These are phyloP conservation scores for Dipodomys merriami DNA, from an alignment of 2,113 vertebrate species.

Conservation along the genomic window DNA sequence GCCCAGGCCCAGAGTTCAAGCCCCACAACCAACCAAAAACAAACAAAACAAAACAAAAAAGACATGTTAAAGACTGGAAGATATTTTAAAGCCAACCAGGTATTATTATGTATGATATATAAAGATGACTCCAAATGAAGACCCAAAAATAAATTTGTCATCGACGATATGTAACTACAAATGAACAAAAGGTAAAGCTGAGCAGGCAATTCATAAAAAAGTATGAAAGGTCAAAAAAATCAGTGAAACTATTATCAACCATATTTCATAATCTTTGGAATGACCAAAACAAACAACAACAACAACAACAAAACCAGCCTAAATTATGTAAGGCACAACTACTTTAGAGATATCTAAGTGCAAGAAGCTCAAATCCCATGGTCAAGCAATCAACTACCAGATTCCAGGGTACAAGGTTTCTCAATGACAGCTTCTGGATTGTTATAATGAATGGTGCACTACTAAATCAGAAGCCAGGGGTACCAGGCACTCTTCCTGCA, in stretches of 20 bases:
- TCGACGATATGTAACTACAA: neutral
- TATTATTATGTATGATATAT: neutral
- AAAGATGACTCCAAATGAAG: neutral
- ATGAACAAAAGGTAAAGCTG: neutral
- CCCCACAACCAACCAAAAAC: too few species aligned
- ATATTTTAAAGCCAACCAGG: conserved; percentile 19
- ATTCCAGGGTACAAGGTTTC: neutral
- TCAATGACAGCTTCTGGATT: neutral
- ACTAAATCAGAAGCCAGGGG: neutral
- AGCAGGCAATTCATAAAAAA: neutral
- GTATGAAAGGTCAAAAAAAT: neutral
- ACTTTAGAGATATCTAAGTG: conserved; percentile 2
- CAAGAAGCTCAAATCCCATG: neutral
- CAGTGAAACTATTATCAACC: neutral
- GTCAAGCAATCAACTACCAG: neutral
- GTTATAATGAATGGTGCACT: neutral
- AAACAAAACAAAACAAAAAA: conserved; percentile 41
- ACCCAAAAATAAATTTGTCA: neutral
- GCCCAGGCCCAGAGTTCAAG: too few species aligned
- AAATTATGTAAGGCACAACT: conserved; percentile 1
- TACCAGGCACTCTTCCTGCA: neutral
- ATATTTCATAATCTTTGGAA: conserved; percentile 13
- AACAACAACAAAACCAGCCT: neutral
- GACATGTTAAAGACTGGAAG: neutral
- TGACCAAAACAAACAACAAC: neutral